A percentile compares a stretch with the other conserved stretches of the same genome.
phyloP scores from a whole-genome alignment of 2,113 vertebrate species.

The Lamprologus callipterus region DNA sequence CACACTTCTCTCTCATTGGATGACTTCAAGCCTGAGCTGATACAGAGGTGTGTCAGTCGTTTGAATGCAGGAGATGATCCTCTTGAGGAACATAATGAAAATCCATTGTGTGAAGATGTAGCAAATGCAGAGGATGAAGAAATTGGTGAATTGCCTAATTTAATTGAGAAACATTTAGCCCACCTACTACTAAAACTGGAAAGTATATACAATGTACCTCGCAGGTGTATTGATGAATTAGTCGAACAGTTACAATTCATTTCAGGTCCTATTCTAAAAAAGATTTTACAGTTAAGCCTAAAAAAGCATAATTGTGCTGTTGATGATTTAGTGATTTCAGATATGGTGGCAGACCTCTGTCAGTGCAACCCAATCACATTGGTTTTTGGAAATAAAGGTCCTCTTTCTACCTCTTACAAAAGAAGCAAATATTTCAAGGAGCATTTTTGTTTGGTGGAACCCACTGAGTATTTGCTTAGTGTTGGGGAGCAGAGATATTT shows the following conservation, averaged over 20 bases:
- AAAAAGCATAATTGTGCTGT: neutral
- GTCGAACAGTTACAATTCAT: neutral
- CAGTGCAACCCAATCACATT: neutral
- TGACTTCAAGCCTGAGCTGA: too few relatives aligned
- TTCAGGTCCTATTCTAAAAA: neutral
- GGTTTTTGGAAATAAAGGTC: neutral
- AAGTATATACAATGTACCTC: neutral
- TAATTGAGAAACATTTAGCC: neutral
- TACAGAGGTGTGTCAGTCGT: too few relatives aligned
- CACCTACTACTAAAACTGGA: neutral
- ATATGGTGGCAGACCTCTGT: neutral
- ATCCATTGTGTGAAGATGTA: neutral
- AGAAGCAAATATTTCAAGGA: neutral
- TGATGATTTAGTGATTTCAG: neutral
- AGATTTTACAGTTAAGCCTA: constrained; percentile 6
- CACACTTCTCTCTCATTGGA: rapidly evolving
- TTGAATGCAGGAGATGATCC: too few relatives aligned
- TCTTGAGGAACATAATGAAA: too few relatives aligned
- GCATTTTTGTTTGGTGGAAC: neutral
- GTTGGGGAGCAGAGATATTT: rapidly evolving
- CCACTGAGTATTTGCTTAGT: neutral
- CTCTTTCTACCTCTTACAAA: neutral
- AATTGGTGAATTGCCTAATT: neutral
- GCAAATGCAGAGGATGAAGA: neutral
- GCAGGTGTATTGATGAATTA: rapidly evolving